phyloP scores from a whole-genome alignment of 2,797 vertebrate species.

The Poliocrania exsul region DNA sequence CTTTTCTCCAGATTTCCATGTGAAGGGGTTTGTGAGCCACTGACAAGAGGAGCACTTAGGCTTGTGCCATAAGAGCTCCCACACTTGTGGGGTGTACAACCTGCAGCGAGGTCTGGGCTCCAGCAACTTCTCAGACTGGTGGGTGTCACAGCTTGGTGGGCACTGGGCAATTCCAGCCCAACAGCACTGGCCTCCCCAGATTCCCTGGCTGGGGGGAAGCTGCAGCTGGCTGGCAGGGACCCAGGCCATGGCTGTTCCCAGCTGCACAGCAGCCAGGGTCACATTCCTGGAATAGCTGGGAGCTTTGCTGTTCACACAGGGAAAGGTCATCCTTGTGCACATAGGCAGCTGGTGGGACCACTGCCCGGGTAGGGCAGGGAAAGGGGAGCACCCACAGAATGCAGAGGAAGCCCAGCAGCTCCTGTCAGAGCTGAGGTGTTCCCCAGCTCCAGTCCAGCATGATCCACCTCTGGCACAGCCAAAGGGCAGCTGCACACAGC shows the following conservation, averaged over 20 bases:
- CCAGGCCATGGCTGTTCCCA: neutral
- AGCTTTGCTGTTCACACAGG: constrained; percentile 34
- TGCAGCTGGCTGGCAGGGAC: constrained; percentile 48
- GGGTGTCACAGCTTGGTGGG: neutral
- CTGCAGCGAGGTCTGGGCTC: accelerated
- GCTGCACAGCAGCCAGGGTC: constrained; percentile 34
- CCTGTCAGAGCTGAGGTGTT: neutral
- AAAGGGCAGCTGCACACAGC: neutral
- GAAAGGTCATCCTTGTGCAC: constrained; percentile 58
- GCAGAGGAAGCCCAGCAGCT: neutral
- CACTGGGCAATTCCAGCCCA: neutral
- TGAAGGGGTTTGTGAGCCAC: neutral
- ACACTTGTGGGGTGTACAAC: neutral
- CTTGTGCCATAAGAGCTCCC: neutral
- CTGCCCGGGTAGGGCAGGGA: neutral
- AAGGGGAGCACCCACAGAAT: neutral
- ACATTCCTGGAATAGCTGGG: constrained; percentile 59
- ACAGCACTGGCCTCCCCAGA: neutral
- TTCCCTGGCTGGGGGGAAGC: neutral
- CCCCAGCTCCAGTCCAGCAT: neutral
- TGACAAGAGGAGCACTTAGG: neutral
- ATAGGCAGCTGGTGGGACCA: constrained; percentile 3
- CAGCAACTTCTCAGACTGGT: neutral
- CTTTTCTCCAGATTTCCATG: neutral
- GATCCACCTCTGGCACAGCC: neutral